These are phyloP conservation scores for Ceramica pisi DNA, from an alignment of 2,888 invertebrate genomes.

Conservation along the genomic window DNA sequence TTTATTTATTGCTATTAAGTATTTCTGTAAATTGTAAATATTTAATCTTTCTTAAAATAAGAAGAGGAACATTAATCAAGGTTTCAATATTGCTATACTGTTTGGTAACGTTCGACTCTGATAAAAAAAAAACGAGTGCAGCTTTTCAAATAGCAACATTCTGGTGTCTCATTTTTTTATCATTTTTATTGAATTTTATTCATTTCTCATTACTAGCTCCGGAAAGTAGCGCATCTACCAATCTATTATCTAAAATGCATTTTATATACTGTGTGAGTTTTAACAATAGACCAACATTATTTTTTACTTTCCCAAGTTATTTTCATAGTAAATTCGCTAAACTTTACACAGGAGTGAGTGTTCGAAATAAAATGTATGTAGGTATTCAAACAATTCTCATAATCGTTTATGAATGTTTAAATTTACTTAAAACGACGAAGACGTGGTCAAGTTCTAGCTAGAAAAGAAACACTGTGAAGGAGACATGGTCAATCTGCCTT, in stretches of 20 bases:
- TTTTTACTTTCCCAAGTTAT: slow-evolving; percentile 73
- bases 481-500: slow-evolving; percentile 57
- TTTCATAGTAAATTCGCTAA: slow-evolving; percentile 76
- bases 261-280: slow-evolving; percentile 77
- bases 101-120: slow-evolving; percentile 88
- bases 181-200: slow-evolving; percentile 76
- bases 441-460: slow-evolving; percentile 26
- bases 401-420: slow-evolving; percentile 52
- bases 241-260: slow-evolving; percentile 87
- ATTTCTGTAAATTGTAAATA: slow-evolving; percentile 90
- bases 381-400: slow-evolving; percentile 58
- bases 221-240: slow-evolving; percentile 90
- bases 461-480: slow-evolving; percentile 28
- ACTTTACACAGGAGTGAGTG: slow-evolving; percentile 76
- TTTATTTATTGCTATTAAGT: slow-evolving; percentile 89
- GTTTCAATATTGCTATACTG: slow-evolving; percentile 88
- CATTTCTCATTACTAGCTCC: slow-evolving; percentile 83
- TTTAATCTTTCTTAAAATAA: slow-evolving; percentile 91
- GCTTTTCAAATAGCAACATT: slow-evolving; percentile 91
- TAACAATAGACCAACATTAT: slow-evolving; percentile 75
- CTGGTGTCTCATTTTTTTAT: slow-evolving; percentile 73
- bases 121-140: slow-evolving; percentile 87
- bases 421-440: slow-evolving; percentile 51
- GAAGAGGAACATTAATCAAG: slow-evolving; percentile 91
- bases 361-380: slow-evolving; percentile 67